A percentile compares a stretch with the other conserved stretches of the same genome.
Conservation (phyloP, 2,888 invertebrate species). For the Suillia variegata region DNA sequence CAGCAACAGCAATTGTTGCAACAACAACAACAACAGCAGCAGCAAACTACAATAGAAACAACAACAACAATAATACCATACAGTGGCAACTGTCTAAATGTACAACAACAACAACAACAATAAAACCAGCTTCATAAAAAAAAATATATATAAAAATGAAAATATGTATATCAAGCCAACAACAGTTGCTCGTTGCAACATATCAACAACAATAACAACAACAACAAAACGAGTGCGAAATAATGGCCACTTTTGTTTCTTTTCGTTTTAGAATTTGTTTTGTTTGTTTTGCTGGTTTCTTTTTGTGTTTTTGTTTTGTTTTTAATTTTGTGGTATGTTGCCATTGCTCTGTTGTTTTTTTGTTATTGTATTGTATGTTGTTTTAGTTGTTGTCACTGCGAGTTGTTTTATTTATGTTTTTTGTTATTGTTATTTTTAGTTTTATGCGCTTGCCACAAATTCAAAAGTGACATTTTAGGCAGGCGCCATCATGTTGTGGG, state of each 20-base stretch:
- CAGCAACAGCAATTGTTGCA: not conserved
- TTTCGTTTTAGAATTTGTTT: too few species aligned
- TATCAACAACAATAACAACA: too few species aligned
- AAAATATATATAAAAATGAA: not conserved
- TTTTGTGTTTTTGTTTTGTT: slow-evolving; percentile 9
- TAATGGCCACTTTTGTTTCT: slow-evolving; percentile 20
- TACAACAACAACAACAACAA: not conserved
- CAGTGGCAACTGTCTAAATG: not conserved
- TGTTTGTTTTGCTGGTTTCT: slow-evolving; percentile 8
- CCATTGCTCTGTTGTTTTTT: slow-evolving; percentile 27
- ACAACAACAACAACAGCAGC: slow-evolving; percentile 11
- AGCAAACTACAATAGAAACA: slow-evolving; percentile 17
- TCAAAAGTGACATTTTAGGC: not conserved
- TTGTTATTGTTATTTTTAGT: slow-evolving; percentile 5
- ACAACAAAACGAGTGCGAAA: slow-evolving; percentile 47
- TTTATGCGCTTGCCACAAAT: slow-evolving; percentile 2
- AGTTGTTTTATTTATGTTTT: slow-evolving; percentile 33
- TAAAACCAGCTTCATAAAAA: not conserved
- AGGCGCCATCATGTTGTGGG: not conserved
- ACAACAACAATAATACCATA: slow-evolving; percentile 26
- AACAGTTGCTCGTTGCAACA: too few species aligned
- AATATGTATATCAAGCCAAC: too few species aligned
- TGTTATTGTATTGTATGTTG: slow-evolving; percentile 11
- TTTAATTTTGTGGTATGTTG: slow-evolving; percentile 35
- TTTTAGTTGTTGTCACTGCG: slow-evolving; percentile 30